Conservation (phyloP, 2,113 vertebrate genomes). For the Tragelaphus buxtoni region DNA sequence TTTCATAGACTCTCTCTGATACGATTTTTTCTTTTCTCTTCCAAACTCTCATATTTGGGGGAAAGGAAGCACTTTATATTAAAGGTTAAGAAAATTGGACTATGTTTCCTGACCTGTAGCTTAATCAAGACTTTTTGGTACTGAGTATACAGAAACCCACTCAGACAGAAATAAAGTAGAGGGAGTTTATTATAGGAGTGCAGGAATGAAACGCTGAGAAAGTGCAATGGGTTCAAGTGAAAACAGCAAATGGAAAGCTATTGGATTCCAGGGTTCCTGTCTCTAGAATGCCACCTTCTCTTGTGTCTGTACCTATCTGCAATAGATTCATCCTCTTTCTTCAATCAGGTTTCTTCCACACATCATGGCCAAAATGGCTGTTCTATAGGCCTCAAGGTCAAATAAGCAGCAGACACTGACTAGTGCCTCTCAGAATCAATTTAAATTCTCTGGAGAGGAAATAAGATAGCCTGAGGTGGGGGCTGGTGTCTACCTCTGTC, state of each 20-base stretch:
- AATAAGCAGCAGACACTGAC: not conserved
- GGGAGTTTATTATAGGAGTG: not conserved
- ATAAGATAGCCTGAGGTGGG: not conserved
- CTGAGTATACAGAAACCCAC: not conserved
- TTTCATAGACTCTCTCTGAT: not conserved
- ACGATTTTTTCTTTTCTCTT: not conserved
- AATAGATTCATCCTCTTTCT: not conserved
- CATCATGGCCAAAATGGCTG: not conserved
- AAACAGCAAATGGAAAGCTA: not conserved
- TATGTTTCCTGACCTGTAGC: not conserved
- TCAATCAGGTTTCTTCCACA: not conserved
- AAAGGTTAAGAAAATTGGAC: not conserved
- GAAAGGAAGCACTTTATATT: not conserved
- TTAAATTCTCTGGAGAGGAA: not conserved
- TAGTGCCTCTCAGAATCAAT: not conserved
- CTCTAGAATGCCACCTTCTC: not conserved
- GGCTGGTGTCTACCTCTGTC: not conserved
- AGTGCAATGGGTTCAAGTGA: not conserved
- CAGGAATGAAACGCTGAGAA: not conserved
- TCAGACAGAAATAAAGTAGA: slow-evolving; percentile 15
- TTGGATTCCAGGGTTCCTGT: not conserved
- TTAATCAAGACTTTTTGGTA: slow-evolving; percentile 12
- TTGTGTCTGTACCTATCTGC: not conserved
- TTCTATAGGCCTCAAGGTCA: not conserved
- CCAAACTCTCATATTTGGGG: not conserved